Evolutionary conservation across 1,140 invertebrate species (phyloP), one percentile per base, ranked within the genome.

Genomic region (Musca vetustissima): DNA sequence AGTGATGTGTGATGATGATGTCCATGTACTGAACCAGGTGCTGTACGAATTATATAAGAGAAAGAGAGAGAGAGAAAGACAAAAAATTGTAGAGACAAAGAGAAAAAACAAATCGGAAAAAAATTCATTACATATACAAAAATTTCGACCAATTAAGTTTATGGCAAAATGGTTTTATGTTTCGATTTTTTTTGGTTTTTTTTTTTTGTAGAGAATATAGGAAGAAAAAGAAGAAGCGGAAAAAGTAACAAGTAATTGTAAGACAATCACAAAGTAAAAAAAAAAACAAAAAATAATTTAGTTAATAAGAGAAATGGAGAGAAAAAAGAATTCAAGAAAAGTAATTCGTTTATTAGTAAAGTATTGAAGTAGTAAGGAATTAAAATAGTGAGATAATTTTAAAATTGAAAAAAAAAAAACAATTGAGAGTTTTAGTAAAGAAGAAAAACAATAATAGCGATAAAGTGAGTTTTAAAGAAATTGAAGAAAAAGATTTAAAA

Each of bases 1-100:
- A 69, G 73, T 67, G 72, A 76, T 69, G 68, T 73, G 67, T 74
- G 72, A 73, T 74, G 73, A 71, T 74, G 73, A 72, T 74, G 72
- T 57, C 70, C 67, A 71, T 74, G 73, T 64, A 71, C 24, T 64
- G 70, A 59, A 57, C 72, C 72, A 59, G 70, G 68, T 69, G 70
- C 72, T 73, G 61, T 71, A 70, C 52, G 47, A 47, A 36, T 21
- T 47, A 28, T 28, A 43, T 14, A 47, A 47, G 36, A 65, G 11
- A 68, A 24, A 47, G 21, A 67, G 11, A 69, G 50, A 50, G n/a
- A 61, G 32, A 19, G 43, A 25, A 28, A 49, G n/a, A n/a, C n/a
- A 53, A 47, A 65, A 67, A 17, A 55, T 53, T 36, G 28, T 36
- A 32, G 1, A 25, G 28, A n/a, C n/a, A n/a, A n/a, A n/a, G n/a